Percentiles rank a stretch among this genome's conserved stretches.
phyloP scores from a whole-genome alignment of 2,797 vertebrate genomes.

The Xerus rutilus region DNA sequence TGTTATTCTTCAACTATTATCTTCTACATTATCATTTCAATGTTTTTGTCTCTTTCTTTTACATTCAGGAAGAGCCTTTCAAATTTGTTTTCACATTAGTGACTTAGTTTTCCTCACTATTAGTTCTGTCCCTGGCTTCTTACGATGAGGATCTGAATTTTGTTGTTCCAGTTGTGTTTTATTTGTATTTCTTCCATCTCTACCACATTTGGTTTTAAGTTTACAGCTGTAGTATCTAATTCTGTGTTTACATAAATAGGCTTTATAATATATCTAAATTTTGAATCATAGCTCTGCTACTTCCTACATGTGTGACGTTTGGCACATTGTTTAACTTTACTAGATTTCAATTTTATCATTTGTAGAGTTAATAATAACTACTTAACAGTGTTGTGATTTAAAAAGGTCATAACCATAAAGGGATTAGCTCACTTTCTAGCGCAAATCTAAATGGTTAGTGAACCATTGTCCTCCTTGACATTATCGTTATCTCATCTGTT shows the following conservation, averaged over 20 bases:
- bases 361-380: background rate
- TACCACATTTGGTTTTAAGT: background rate
- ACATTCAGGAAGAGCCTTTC: background rate
- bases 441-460: background rate
- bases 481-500: background rate
- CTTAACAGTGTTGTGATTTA: background rate
- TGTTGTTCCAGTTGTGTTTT: background rate
- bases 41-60: conserved; percentile 10
- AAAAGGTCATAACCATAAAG: background rate
- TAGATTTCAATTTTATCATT: conserved; percentile 11
- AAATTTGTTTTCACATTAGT: background rate
- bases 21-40: background rate
- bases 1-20: background rate
- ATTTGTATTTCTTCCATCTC: background rate
- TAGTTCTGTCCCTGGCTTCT: background rate
- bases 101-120: background rate
- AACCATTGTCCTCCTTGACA: background rate
- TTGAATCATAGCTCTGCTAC: background rate
- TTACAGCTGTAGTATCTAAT: background rate
- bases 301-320: background rate
- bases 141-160: background rate
- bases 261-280: background rate
- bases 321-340: background rate
- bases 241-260: background rate
- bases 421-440: background rate